phyloP scores from a whole-genome alignment of 2,888 invertebrate genomes.

The Pocota personata region DNA sequence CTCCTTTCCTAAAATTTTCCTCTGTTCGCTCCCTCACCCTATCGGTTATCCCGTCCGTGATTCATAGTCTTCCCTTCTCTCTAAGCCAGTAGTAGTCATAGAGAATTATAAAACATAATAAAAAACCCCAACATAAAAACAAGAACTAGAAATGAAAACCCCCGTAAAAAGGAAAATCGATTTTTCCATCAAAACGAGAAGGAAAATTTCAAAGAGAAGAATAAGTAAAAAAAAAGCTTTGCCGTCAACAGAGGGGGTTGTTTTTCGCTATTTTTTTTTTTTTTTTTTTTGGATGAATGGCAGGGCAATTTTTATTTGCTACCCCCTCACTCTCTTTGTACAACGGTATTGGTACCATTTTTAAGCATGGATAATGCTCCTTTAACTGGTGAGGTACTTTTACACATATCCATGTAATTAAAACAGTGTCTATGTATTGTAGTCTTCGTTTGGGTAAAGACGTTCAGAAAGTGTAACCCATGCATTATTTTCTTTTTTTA shows the following conservation, averaged over 20 bases:
- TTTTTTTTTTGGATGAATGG: conserved; percentile 31
- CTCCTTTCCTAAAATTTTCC: not conserved
- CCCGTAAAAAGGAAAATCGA: conserved; percentile 53
- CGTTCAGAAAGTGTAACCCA: not conserved
- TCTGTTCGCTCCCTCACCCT: conserved; percentile 3
- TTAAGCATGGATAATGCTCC: conserved; percentile 37
- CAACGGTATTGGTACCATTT: conserved; percentile 33
- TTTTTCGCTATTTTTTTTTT: conserved; percentile 13
- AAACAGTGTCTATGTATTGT: conserved; percentile 14
- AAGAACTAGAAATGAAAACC: conserved; percentile 28
- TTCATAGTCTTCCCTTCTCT: conserved; percentile 39
- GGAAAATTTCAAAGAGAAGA: conserved; percentile 7
- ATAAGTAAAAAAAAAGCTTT: conserved; percentile 21
- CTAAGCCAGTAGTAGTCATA: conserved; percentile 32
- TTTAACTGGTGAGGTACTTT: conserved; percentile 12
- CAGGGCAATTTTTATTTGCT: conserved; percentile 32
- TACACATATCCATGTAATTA: conserved; percentile 27
- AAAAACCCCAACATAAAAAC: conserved; percentile 35
- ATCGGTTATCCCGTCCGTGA: conserved; percentile 32
- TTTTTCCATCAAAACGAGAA: conserved; percentile 47
- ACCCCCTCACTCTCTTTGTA: not conserved
- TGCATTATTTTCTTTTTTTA: not conserved
- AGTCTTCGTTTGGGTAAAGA: not conserved
- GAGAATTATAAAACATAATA: conserved; percentile 41
- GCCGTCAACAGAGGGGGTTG: conserved; percentile 39